phyloP scores from a whole-genome alignment of 1,140 invertebrate species.

The Leptinotarsa defecta region DNA sequence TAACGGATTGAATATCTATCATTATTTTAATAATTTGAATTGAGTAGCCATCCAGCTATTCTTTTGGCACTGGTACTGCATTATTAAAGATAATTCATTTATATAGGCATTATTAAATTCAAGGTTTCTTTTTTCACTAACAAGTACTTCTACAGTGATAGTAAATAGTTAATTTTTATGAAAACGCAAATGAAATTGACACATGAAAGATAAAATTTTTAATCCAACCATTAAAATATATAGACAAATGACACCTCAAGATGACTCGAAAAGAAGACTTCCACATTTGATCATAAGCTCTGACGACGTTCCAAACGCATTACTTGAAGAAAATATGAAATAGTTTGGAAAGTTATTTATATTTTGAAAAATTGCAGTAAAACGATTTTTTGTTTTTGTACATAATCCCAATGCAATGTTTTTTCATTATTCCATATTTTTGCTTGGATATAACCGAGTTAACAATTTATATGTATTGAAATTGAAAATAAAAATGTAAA shows the following conservation, averaged over 20 bases:
- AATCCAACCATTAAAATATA: not conserved
- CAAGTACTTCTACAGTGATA: not conserved
- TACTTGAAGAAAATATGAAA: not conserved
- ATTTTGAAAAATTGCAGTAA: not conserved
- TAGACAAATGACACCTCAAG: not conserved
- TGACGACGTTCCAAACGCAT: not conserved
- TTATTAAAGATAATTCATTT: not conserved
- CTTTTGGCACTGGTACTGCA: too few species aligned
- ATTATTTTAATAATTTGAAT: too few species aligned
- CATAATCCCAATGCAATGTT: not conserved
- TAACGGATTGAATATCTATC: too few species aligned
- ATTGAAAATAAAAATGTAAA: too few species aligned
- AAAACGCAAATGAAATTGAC: not conserved
- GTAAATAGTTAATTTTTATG: not conserved
- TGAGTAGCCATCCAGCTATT: too few species aligned
- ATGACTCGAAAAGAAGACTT: conserved; percentile 2
- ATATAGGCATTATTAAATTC: not conserved
- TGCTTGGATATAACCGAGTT: not conserved
- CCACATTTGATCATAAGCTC: not conserved
- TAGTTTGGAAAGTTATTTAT: not conserved
- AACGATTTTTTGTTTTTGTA: not conserved
- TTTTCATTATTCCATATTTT: not conserved
- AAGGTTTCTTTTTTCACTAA: not conserved
- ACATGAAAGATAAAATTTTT: not conserved
- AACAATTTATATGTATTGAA: not conserved